phyloP scores from a whole-genome alignment of 1,140 invertebrate genomes.

The Leguminivora glycinivorella region DNA sequence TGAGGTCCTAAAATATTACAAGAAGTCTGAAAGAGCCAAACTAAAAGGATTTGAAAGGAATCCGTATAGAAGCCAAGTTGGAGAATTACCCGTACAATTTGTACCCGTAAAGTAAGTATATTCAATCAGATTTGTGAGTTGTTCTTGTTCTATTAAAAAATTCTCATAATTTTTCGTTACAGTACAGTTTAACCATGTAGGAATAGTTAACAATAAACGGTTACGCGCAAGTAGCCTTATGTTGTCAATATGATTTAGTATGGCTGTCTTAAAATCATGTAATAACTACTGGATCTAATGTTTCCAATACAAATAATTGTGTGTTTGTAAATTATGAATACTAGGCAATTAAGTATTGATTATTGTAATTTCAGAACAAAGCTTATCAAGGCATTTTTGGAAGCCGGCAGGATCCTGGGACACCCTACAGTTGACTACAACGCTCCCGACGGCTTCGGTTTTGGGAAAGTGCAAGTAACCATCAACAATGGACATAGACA shows the following conservation, averaged over 20 bases:
- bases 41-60: conserved; percentile 75
- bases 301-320: no score
- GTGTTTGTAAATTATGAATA: not conserved
- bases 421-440: conserved; percentile 79
- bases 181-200: no score
- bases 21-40: conserved; percentile 76
- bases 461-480: conserved; percentile 84
- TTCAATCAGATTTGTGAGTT: not conserved
- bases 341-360: conserved; percentile 30
- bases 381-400: conserved; percentile 78
- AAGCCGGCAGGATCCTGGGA: conserved; percentile 79
- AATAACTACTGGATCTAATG: no score
- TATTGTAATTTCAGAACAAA: conserved; percentile 70
- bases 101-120: conserved; percentile 71
- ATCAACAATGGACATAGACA: conserved; percentile 76
- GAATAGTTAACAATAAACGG: no score
- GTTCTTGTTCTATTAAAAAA: no score
- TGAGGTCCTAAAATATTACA: conserved; percentile 83
- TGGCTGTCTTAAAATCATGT: no score
- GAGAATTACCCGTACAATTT: conserved; percentile 78
- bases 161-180: no score
- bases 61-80: conserved; percentile 79
- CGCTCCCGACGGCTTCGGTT: conserved; percentile 69
- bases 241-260: no score
- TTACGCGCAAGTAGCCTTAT: no score